Evolutionary conservation across 2,888 invertebrate species (phyloP).

Genomic region (Litoditis marina): DNA sequence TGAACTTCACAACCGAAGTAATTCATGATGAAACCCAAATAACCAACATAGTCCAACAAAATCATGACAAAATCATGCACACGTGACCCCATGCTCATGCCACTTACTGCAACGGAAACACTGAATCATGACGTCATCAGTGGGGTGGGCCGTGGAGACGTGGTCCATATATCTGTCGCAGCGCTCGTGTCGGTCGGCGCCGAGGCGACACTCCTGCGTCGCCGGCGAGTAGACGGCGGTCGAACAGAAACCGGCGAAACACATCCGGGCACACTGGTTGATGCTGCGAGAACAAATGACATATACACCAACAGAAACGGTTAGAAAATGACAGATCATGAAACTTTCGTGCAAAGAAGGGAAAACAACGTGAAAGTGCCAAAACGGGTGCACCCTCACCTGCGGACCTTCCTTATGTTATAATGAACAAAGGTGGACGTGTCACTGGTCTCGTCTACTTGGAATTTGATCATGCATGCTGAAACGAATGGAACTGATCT

Average conservation of each 20-base stretch:
- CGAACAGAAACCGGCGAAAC: constrained; percentile 54
- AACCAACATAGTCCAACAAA: no score
- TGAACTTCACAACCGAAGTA: no score
- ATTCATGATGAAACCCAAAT: no score
- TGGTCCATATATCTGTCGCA: constrained; percentile 27
- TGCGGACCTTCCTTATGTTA: constrained; percentile 34
- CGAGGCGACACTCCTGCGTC: constrained; percentile 35
- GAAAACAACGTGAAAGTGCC: constrained; percentile 1
- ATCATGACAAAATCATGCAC: constrained; percentile 1
- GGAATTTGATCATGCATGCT: constrained; percentile 59
- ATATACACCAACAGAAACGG: background rate
- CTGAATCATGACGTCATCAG: constrained; percentile 43
- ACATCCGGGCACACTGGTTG: constrained; percentile 56
- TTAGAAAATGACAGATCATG: background rate
- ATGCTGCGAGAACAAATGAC: constrained; percentile 32
- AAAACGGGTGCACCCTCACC: constrained; percentile 23
- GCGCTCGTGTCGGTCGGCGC: constrained; percentile 27
- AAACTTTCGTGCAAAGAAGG: background rate
- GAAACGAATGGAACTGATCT: constrained; percentile 20
- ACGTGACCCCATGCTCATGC: background rate
- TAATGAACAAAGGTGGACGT: constrained; percentile 33
- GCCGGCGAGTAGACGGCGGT: constrained; percentile 51
- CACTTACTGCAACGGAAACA: constrained; percentile 58
- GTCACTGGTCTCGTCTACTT: constrained; percentile 42
- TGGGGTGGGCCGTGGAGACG: constrained; percentile 24